A percentile compares a stretch with the other conserved stretches of the same genome.
These are phyloP conservation scores for Chelon labrosus DNA, from an alignment of 2,797 vertebrate species.

Conservation along the genomic window DNA sequence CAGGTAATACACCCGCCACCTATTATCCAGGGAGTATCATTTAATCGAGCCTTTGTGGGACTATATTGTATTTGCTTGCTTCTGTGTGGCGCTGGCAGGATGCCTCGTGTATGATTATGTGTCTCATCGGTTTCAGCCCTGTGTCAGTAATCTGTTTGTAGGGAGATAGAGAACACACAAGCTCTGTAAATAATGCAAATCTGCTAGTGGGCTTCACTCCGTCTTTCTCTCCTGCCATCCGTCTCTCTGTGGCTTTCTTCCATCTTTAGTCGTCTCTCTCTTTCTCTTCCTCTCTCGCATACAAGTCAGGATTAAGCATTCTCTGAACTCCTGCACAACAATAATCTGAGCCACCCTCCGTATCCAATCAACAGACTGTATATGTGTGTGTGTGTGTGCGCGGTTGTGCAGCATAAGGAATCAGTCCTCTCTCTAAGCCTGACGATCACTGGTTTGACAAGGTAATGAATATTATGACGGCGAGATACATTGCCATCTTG, in stretches of 20 bases:
- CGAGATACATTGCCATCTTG: slow-evolving; percentile 41
- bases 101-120: slow-evolving; percentile 69
- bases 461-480: slow-evolving; percentile 53
- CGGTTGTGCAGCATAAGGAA: slow-evolving; percentile 37
- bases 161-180: slow-evolving; percentile 71
- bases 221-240: slow-evolving; percentile 44
- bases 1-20: slow-evolving; percentile 62
- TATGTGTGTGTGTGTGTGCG: slow-evolving; percentile 7
- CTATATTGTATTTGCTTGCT: slow-evolving; percentile 70
- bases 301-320: slow-evolving; percentile 68
- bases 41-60: slow-evolving; percentile 77
- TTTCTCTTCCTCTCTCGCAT: slow-evolving; percentile 36
- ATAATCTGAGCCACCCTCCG: slow-evolving; percentile 56
- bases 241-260: slow-evolving; percentile 50
- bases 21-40: slow-evolving; percentile 75
- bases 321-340: slow-evolving; percentile 64
- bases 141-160: slow-evolving; percentile 81
- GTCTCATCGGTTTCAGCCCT: slow-evolving; percentile 76
- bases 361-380: slow-evolving; percentile 47
- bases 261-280: slow-evolving; percentile 44
- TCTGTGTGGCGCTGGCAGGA: slow-evolving; percentile 56
- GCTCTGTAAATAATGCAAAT: slow-evolving; percentile 84
- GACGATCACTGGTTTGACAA: slow-evolving; percentile 51
- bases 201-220: slow-evolving; percentile 72
- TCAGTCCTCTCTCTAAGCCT: slow-evolving; percentile 44